A percentile compares a stretch with the other conserved stretches of the same genome.
phyloP scores from a whole-genome alignment of 1,140 invertebrate species.

The Rhynchophorus ferrugineus region DNA sequence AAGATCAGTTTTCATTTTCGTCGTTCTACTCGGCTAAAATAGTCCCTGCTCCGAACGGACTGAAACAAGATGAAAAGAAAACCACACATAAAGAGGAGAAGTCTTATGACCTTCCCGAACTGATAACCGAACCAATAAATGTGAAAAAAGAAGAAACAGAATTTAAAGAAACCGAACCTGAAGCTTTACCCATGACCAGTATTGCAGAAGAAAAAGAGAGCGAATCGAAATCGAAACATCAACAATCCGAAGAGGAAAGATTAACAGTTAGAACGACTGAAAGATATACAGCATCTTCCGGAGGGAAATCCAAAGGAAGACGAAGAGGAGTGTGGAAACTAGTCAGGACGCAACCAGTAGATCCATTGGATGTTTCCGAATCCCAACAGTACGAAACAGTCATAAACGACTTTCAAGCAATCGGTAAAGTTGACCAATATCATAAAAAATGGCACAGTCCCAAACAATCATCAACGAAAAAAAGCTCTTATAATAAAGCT shows the following conservation, averaged over 20 bases:
- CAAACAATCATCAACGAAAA: not conserved
- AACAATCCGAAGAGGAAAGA: conserved; percentile 9
- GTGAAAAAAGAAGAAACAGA: not conserved
- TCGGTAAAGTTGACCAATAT: conserved; percentile 17
- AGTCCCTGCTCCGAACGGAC: not conserved
- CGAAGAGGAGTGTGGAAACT: conserved; percentile 59
- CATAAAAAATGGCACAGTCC: not conserved
- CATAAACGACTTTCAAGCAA: conserved; percentile 25
- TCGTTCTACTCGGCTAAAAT: conserved; percentile 31
- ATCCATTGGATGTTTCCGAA: conserved; percentile 60
- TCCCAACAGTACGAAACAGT: conserved; percentile 47
- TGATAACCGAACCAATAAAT: not conserved
- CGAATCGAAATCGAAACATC: conserved; percentile 5
- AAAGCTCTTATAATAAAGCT: not conserved
- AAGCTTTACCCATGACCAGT: conserved; percentile 9
- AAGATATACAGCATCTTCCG: not conserved
- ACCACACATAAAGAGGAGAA: not conserved
- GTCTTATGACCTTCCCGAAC: not conserved
- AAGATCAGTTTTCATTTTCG: conserved; percentile 35
- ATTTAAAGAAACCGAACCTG: not conserved
- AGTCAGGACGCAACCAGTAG: conserved; percentile 50
- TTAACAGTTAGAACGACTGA: not conserved
- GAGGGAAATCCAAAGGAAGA: conserved; percentile 26
- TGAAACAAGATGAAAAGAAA: not conserved
- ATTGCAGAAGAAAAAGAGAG: conserved; percentile 11